Evolutionary conservation across 2,797 vertebrate genomes (phyloP).

Genomic region (Gymnoscopelus microlampas): DNA sequence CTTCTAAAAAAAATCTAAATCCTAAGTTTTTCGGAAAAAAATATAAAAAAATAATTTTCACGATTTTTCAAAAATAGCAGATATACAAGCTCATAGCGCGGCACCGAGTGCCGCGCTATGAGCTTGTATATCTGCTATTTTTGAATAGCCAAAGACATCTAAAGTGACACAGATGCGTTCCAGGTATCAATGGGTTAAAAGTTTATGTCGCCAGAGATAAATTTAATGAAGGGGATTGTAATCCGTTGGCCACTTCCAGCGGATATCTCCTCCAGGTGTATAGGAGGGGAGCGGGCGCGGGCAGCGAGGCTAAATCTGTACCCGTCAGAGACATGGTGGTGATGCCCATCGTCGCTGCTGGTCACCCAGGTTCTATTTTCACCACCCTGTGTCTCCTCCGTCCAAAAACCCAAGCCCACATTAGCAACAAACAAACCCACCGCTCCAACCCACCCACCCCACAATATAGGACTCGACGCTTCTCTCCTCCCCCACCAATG

Average conservation of each 20-base stretch:
- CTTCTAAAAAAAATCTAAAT: no score
- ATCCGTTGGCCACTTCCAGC: constrained; percentile 84
- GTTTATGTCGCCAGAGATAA: constrained; percentile 97
- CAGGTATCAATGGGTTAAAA: no score
- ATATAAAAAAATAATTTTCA: no score
- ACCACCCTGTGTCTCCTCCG: constrained; percentile 34
- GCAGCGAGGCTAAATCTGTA: constrained; percentile 25
- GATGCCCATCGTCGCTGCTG: constrained; percentile 22
- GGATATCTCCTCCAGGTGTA: constrained; percentile 72
- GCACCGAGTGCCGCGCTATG: no score
- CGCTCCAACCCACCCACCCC: constrained; percentile 30
- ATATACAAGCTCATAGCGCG: no score
- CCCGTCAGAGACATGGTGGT: constrained; percentile 21
- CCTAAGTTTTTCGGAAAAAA: no score
- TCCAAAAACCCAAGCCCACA: constrained; percentile 42
- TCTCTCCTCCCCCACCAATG: constrained; percentile 75
- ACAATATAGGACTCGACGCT: constrained; percentile 59
- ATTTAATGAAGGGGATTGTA: constrained; percentile 97
- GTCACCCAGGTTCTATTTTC: constrained; percentile 43
- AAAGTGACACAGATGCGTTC: no score
- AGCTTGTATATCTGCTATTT: no score
- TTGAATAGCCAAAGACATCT: no score
- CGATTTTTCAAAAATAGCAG: no score
- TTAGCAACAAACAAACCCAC: constrained; percentile 48
- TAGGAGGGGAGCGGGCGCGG: constrained; percentile 4